These are phyloP conservation scores for Chionomys nivalis DNA, from an alignment of 2,113 vertebrate genomes.

Conservation along the genomic window DNA sequence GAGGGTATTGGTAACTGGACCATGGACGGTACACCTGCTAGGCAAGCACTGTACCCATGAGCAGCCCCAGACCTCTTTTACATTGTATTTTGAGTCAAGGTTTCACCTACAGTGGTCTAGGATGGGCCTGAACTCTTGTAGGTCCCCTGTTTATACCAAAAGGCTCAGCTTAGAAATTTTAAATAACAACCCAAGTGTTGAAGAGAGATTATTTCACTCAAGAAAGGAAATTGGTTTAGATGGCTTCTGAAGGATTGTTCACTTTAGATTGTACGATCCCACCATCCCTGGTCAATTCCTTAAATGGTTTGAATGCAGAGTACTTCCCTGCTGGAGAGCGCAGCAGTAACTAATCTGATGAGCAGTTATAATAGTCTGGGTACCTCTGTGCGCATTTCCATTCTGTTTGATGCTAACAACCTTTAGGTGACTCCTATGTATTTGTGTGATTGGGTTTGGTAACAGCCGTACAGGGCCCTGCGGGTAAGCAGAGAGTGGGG, in stretches of 20 bases:
- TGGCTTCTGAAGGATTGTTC: neutral
- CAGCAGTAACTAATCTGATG: neutral
- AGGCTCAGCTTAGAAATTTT: neutral
- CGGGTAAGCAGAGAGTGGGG: neutral
- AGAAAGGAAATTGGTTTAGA: slow-evolving; percentile 16
- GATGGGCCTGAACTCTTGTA: neutral
- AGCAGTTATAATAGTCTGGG: neutral
- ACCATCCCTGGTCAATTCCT: neutral
- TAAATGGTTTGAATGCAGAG: neutral
- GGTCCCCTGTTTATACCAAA: neutral
- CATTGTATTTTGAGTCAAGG: neutral
- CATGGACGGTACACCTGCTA: neutral
- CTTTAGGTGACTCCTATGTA: neutral
- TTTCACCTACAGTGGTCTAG: neutral
- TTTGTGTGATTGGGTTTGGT: neutral
- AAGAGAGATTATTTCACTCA: slow-evolving; percentile 29
- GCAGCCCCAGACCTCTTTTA: neutral
- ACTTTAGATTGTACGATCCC: neutral
- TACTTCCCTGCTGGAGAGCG: neutral
- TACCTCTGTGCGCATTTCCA: neutral
- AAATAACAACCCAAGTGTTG: neutral
- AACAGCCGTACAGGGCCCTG: neutral
- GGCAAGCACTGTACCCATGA: neutral
- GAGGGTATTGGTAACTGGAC: neutral
- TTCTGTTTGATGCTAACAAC: neutral